phyloP scores from a whole-genome alignment of 2,113 vertebrate species.

The Chaenocephalus aceratus region DNA sequence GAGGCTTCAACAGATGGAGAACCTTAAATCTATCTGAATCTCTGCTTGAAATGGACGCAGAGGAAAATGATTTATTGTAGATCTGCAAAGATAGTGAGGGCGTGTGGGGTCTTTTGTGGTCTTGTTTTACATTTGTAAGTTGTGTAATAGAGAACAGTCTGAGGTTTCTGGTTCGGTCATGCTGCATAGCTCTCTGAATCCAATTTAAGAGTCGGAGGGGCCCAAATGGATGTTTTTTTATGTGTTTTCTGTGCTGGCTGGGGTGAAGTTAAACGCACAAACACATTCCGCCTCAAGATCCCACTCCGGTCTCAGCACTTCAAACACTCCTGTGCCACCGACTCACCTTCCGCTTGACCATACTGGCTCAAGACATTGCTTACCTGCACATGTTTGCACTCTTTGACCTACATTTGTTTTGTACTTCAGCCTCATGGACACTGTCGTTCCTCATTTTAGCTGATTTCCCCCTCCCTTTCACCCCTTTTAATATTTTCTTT shows the following conservation, averaged over 20 bases:
- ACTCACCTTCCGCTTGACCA: not conserved
- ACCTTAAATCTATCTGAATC: slow-evolving; percentile 43
- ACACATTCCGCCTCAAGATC: slow-evolving; percentile 77
- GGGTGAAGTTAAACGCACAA: slow-evolving; percentile 75
- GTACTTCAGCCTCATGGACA: slow-evolving; percentile 30
- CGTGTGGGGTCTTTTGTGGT: slow-evolving; percentile 62
- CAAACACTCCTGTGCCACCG: slow-evolving; percentile 22
- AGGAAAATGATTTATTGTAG: slow-evolving; percentile 44
- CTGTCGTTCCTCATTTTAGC: slow-evolving; percentile 4
- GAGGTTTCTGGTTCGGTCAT: slow-evolving; percentile 77
- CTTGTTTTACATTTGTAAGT: slow-evolving; percentile 75
- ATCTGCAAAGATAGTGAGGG: slow-evolving; percentile 59
- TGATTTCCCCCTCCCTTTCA: slow-evolving; percentile 25
- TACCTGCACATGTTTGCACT: slow-evolving; percentile 11
- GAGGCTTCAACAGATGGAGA: slow-evolving; percentile 32
- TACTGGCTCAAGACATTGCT: not conserved
- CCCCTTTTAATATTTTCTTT: slow-evolving; percentile 42
- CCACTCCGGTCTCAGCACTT: slow-evolving; percentile 43
- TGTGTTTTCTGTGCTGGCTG: slow-evolving; percentile 75
- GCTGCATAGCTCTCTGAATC: slow-evolving; percentile 81
- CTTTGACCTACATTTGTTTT: not conserved
- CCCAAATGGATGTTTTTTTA: slow-evolving; percentile 74
- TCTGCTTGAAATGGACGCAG: slow-evolving; percentile 41
- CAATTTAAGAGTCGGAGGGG: slow-evolving; percentile 79
- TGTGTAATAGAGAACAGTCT: slow-evolving; percentile 75